A percentile compares a stretch with the other conserved stretches of the same genome.
Conservation (phyloP, 2,888 invertebrate genomes). For the Hirudinaria manillensis region DNA sequence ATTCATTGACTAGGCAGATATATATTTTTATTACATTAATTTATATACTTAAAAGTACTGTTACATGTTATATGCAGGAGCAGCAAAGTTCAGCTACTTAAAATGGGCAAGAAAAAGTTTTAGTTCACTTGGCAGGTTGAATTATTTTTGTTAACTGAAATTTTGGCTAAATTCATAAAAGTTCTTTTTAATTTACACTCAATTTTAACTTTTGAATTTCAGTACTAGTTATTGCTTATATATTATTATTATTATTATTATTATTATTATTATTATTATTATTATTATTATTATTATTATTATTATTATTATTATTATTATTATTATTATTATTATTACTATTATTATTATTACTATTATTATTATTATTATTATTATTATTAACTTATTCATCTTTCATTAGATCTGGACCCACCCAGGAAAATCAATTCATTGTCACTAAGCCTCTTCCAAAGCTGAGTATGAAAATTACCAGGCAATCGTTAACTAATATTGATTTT, state of each 20-base stretch:
- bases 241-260: not conserved
- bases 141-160: not conserved
- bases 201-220: no score
- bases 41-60: no score
- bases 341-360: not conserved
- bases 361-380: not conserved
- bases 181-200: no score
- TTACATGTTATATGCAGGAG: not conserved
- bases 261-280: not conserved
- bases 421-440: conserved; percentile 7
- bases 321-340: not conserved
- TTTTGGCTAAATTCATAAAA: not conserved
- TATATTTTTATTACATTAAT: no score
- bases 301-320: no score
- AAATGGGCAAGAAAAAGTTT: conserved; percentile 9
- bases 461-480: not conserved
- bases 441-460: conserved; percentile 13
- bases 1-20: no score
- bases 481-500: not conserved
- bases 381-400: not conserved
- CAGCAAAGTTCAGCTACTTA: conserved; percentile 20
- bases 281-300: no score
- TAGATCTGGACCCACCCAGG: not conserved
- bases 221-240: no score
- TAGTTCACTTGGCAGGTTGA: conserved; percentile 14